Percentiles rank a stretch among this genome's conserved stretches.
Evolutionary conservation across 2,888 invertebrate genomes (phyloP).

Genomic region (Portevinia maculata): DNA sequence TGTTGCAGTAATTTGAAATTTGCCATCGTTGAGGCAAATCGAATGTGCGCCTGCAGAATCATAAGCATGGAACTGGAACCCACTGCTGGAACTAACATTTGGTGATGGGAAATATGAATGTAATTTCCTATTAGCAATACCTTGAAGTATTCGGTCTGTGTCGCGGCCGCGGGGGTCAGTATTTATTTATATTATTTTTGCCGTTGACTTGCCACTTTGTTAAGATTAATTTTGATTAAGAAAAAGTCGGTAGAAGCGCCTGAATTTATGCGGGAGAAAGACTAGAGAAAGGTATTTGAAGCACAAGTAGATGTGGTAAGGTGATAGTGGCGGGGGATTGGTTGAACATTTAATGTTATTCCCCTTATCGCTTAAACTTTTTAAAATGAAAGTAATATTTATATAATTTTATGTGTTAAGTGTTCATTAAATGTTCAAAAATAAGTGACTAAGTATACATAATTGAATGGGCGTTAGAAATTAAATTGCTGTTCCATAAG

Average conservation of each 20-base stretch:
- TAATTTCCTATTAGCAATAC: background rate
- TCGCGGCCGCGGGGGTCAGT: background rate
- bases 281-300: slow-evolving; percentile 9
- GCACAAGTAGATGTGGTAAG: background rate
- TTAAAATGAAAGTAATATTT: slow-evolving; percentile 12
- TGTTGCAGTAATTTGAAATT: slow-evolving; percentile 11
- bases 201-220: slow-evolving; percentile 9
- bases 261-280: slow-evolving; percentile 13
- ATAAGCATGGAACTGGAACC: slow-evolving; percentile 13
- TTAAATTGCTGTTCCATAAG: background rate
- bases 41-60: slow-evolving; percentile 7
- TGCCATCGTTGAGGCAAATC: slow-evolving; percentile 1
- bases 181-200: background rate
- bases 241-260: slow-evolving; percentile 6
- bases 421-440: background rate
- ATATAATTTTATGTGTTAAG: background rate
- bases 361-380: background rate
- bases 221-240: slow-evolving; percentile 25
- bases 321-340: slow-evolving; percentile 29
- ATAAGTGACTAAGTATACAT: background rate
- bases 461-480: background rate
- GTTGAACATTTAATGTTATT: slow-evolving; percentile 6
- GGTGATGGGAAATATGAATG: no score
- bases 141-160: background rate
- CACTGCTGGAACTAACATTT: background rate